A percentile compares a stretch with the other conserved stretches of the same genome.
phyloP scores from a whole-genome alignment of 2,797 vertebrate species.

The Falco naumanni region DNA sequence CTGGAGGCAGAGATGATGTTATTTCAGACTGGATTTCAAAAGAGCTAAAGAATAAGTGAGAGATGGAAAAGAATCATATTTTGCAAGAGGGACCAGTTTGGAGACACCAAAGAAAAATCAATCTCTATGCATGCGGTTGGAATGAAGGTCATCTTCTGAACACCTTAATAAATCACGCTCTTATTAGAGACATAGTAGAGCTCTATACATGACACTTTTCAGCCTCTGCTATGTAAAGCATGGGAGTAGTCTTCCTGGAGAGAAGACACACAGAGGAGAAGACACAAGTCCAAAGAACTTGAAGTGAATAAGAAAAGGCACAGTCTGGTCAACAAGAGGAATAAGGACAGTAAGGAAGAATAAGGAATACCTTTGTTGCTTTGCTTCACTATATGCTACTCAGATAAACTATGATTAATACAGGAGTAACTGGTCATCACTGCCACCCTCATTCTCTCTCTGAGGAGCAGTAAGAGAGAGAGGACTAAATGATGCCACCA shows the following conservation, averaged over 20 bases:
- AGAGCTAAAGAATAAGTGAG: background rate
- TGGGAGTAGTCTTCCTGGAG: background rate
- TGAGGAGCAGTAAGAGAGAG: background rate
- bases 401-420: background rate
- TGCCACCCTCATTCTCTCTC: background rate
- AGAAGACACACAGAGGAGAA: background rate
- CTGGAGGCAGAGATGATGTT: background rate
- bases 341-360: background rate
- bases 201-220: background rate
- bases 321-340: background rate
- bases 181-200: background rate
- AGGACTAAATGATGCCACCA: background rate
- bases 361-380: background rate
- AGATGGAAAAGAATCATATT: background rate
- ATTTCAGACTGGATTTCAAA: background rate
- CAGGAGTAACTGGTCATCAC: background rate
- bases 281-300: background rate
- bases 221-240: background rate
- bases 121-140: background rate
- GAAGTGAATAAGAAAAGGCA: background rate
- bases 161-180: background rate
- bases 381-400: background rate
- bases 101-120: background rate
- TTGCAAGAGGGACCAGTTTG: background rate
- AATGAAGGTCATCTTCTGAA: background rate